phyloP scores from a whole-genome alignment of 2,113 vertebrate species.

The Semnornis frantzii region DNA sequence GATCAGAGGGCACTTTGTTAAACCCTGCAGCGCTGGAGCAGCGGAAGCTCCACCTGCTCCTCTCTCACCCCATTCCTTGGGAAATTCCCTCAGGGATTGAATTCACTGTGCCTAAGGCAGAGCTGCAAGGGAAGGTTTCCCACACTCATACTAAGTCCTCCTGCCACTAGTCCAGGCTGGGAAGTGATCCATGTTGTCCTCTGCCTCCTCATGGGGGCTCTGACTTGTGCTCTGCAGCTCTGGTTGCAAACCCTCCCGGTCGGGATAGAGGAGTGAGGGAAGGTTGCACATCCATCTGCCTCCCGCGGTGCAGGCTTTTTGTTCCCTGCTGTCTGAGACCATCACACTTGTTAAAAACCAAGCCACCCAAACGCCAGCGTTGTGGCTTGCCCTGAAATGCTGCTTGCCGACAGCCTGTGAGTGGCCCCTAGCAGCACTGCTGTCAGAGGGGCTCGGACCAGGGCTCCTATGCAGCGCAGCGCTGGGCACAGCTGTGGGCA shows the following conservation, averaged over 20 bases:
- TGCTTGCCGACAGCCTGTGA: not conserved
- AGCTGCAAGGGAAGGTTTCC: not conserved
- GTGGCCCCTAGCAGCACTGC: not conserved
- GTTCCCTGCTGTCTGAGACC: not conserved
- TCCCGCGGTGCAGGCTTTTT: not conserved
- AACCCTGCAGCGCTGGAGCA: not conserved
- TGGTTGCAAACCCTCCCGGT: not conserved
- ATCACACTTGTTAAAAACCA: not conserved
- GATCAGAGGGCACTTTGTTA: not conserved
- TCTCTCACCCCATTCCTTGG: not conserved
- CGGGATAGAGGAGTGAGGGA: not conserved
- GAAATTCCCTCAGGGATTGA: not conserved
- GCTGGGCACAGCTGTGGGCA: not conserved
- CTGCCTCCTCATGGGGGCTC: rapidly evolving
- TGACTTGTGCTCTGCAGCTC: not conserved
- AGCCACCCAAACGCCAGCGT: not conserved
- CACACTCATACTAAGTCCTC: not conserved
- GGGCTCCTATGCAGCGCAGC: not conserved
- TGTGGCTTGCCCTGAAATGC: not conserved
- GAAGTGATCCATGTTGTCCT: not conserved
- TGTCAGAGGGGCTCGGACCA: not conserved
- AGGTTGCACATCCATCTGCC: not conserved
- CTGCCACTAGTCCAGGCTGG: not conserved
- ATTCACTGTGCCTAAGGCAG: not conserved
- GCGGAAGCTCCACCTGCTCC: not conserved